Conservation (phyloP, 2,888 invertebrate species). For the Ephialtes manifestator region DNA sequence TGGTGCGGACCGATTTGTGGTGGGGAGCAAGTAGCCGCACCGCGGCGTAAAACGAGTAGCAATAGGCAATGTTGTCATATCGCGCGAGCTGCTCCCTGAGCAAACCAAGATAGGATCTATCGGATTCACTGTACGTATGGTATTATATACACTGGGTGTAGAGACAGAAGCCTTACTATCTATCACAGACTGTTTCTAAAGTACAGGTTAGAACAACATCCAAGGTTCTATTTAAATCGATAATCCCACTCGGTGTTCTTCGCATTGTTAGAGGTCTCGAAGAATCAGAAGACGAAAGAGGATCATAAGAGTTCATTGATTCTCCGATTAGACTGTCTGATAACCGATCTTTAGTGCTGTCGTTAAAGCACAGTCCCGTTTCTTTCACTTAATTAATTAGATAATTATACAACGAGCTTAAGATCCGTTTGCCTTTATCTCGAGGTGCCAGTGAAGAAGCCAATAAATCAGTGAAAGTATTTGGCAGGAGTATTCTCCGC, state of each 20-base stretch:
- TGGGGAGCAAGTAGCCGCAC: slow-evolving; percentile 62
- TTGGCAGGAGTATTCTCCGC: slow-evolving; percentile 18
- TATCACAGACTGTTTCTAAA: slow-evolving; percentile 61
- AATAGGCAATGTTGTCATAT: slow-evolving; percentile 82
- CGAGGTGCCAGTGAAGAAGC: slow-evolving; percentile 30
- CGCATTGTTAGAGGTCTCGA: slow-evolving; percentile 17
- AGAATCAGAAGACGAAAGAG: slow-evolving; percentile 34
- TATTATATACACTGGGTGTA: slow-evolving; percentile 58
- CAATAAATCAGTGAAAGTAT: slow-evolving; percentile 36
- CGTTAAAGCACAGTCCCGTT: slow-evolving; percentile 36
- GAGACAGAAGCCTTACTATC: slow-evolving; percentile 45
- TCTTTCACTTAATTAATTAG: slow-evolving; percentile 64
- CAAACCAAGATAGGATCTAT: slow-evolving; percentile 79
- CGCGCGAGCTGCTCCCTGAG: slow-evolving; percentile 74
- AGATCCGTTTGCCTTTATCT: slow-evolving; percentile 9
- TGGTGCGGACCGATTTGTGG: slow-evolving; percentile 29
- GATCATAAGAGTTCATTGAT: slow-evolving; percentile 37
- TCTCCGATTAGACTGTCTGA: slow-evolving; percentile 41
- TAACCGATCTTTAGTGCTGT: slow-evolving; percentile 50
- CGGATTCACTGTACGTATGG: slow-evolving; percentile 57
- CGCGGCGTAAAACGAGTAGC: slow-evolving; percentile 81
- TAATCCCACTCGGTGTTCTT: not conserved
- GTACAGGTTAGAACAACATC: slow-evolving; percentile 69
- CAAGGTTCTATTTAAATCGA: slow-evolving; percentile 28
- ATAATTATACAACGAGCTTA: slow-evolving; percentile 54